phyloP scores from a whole-genome alignment of 2,888 invertebrate genomes.

The Trisateles emortualis region DNA sequence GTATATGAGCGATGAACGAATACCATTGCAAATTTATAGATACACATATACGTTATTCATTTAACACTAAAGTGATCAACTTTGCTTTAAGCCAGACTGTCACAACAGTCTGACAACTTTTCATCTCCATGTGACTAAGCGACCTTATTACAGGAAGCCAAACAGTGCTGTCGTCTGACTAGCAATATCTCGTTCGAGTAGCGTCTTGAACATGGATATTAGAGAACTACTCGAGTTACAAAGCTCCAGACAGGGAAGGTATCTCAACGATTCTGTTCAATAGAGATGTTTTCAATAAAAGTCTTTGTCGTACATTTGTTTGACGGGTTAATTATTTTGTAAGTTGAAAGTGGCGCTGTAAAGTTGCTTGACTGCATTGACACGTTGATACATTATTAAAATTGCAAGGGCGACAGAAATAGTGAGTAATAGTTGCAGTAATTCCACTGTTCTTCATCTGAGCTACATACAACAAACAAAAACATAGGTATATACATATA shows the following conservation, averaged over 20 bases:
- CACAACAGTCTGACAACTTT: constrained; percentile 7
- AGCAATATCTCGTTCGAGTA: constrained; percentile 46
- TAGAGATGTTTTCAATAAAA: constrained; percentile 50
- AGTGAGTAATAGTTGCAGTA: too few species aligned
- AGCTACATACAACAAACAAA: too few species aligned
- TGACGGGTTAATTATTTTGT: constrained; percentile 34
- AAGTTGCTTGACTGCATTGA: constrained; percentile 3
- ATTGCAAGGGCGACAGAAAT: too few species aligned
- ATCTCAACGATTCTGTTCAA: constrained; percentile 36
- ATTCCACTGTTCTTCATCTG: too few species aligned
- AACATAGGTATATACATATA: too few species aligned
- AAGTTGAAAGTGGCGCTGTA: constrained; percentile 9
- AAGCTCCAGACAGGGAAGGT: constrained; percentile 40
- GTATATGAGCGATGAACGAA: too few species aligned
- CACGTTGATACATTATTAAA: too few species aligned
- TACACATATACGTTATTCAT: too few species aligned
- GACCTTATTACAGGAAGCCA: constrained; percentile 32
- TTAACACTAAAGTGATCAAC: too few species aligned
- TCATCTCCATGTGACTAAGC: constrained; percentile 7
- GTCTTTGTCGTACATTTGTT: constrained; percentile 16
- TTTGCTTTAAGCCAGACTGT: too few species aligned
- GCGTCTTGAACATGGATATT: constrained; percentile 50
- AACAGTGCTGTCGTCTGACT: constrained; percentile 44
- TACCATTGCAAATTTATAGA: too few species aligned
- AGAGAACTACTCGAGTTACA: constrained; percentile 44